These are phyloP conservation scores for Diadumene lineata DNA, from an alignment of 92 coral and sea anemone species.

Conservation along the genomic window DNA sequence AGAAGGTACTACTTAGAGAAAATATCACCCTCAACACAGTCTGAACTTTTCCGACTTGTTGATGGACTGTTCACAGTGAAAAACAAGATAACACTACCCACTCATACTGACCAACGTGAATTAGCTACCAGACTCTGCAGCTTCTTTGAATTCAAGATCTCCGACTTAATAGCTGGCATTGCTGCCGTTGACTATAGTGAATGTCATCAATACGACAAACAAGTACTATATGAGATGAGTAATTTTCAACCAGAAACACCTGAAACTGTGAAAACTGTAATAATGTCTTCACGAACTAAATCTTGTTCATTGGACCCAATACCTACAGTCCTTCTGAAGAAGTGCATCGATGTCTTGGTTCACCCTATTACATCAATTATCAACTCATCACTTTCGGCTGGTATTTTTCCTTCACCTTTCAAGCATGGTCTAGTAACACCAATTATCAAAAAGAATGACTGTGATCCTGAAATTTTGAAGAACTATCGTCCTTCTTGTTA, in stretches of 20 bases:
- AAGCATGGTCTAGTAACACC: slow-evolving; percentile 43
- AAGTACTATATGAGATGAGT: not conserved
- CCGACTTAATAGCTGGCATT: not conserved
- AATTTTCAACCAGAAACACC: slow-evolving; percentile 10
- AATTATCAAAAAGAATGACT: slow-evolving; percentile 24
- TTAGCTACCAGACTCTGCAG: slow-evolving; percentile 5
- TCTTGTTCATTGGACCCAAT: slow-evolving; percentile 30
- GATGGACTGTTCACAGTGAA: slow-evolving; percentile 39
- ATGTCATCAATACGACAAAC: slow-evolving; percentile 16
- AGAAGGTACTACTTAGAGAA: slow-evolving; percentile 8
- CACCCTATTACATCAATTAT: slow-evolving; percentile 10
- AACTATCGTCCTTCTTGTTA: slow-evolving; percentile 41
- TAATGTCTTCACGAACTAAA: slow-evolving; percentile 25
- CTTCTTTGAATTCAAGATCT: slow-evolving; percentile 10
- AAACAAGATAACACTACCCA: slow-evolving; percentile 2
- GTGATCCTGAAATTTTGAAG: slow-evolving; percentile 24
- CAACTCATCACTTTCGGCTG: slow-evolving; percentile 38
- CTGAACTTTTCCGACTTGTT: slow-evolving; percentile 14
- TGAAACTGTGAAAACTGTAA: slow-evolving; percentile 14
- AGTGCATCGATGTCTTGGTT: slow-evolving; percentile 29
- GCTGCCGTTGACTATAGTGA: not conserved
- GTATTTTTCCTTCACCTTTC: slow-evolving; percentile 15
- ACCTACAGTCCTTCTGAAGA: slow-evolving; percentile 29
- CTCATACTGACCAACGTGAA: slow-evolving; percentile 2
- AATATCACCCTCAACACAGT: slow-evolving; percentile 16